These are phyloP conservation scores for Polypterus senegalus DNA, from an alignment of 2,113 vertebrate species.

Conservation along the genomic window DNA sequence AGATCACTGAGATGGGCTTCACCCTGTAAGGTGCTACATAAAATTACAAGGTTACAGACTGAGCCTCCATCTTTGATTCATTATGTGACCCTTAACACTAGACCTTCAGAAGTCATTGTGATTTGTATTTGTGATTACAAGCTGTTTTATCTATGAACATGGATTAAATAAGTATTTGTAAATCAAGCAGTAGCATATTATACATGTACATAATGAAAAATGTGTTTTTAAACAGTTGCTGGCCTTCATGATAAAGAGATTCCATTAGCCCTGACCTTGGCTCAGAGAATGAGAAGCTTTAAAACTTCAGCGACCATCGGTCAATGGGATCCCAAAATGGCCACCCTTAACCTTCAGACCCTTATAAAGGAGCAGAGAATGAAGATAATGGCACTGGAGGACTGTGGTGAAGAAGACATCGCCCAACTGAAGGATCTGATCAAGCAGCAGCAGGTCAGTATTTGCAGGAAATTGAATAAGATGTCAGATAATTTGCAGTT, in stretches of 20 bases:
- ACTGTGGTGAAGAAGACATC: conserved; percentile 21
- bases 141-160: too few relatives aligned
- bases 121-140: too few relatives aligned
- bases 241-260: conserved; percentile 16
- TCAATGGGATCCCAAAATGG: conserved; percentile 42
- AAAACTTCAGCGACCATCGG: conserved; percentile 32
- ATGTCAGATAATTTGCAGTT: conserved; percentile 8
- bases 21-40: too few relatives aligned
- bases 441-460: conserved; percentile 52
- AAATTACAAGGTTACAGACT: too few relatives aligned
- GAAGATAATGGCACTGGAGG: conserved; percentile 32
- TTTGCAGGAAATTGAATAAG: conserved; percentile 10
- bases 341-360: conserved; percentile 22
- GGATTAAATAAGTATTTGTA: too few relatives aligned
- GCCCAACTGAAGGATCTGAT: conserved; percentile 41
- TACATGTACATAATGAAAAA: too few relatives aligned
- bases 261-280: conserved; percentile 33
- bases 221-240: background rate
- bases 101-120: too few relatives aligned
- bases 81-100: too few relatives aligned
- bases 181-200: too few relatives aligned
- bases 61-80: too few relatives aligned
- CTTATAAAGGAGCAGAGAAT: conserved; percentile 36
- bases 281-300: conserved; percentile 29
- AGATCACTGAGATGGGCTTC: too few relatives aligned